phyloP scores from a whole-genome alignment of 2,113 vertebrate species.

The Dasyprocta punctata region DNA sequence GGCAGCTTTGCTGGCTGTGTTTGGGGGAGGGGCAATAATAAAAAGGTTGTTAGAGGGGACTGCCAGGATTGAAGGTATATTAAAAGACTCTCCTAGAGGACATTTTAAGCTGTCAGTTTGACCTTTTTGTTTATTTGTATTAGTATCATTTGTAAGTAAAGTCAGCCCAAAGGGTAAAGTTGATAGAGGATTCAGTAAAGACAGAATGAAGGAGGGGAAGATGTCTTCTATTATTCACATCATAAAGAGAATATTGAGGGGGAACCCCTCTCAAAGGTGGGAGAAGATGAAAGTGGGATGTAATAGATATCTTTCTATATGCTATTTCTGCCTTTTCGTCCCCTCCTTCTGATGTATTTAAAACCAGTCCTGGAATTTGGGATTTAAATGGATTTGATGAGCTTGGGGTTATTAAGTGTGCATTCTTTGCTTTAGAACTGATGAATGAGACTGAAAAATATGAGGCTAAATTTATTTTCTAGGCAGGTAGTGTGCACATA shows the following conservation, averaged over 20 bases:
- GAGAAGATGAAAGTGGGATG: background rate
- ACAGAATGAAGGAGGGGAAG: constrained; percentile 38
- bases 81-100: constrained; percentile 44
- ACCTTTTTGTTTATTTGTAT: constrained; percentile 52
- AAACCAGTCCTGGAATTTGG: constrained; percentile 63
- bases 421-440: constrained; percentile 60
- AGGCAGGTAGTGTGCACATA: background rate
- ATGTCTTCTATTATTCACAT: background rate
- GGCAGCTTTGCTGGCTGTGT: background rate
- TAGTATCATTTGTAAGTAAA: constrained; percentile 48
- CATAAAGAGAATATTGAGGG: constrained; percentile 48
- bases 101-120: background rate
- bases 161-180: constrained; percentile 27
- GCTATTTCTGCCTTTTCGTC: background rate
- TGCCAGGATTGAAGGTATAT: background rate
- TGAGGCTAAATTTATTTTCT: constrained; percentile 52
- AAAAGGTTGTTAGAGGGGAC: constrained; percentile 14
- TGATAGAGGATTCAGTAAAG: constrained; percentile 37
- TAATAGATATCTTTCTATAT: constrained; percentile 32
- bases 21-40: background rate
- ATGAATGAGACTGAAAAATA: constrained; percentile 59
- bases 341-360: background rate
- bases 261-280: background rate
- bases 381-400: constrained; percentile 48
- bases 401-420: constrained; percentile 24